A percentile compares a stretch with the other conserved stretches of the same genome.
Evolutionary conservation across 2,113 vertebrate species (phyloP).

Genomic region (cattle (Bos taurus)): DNA sequence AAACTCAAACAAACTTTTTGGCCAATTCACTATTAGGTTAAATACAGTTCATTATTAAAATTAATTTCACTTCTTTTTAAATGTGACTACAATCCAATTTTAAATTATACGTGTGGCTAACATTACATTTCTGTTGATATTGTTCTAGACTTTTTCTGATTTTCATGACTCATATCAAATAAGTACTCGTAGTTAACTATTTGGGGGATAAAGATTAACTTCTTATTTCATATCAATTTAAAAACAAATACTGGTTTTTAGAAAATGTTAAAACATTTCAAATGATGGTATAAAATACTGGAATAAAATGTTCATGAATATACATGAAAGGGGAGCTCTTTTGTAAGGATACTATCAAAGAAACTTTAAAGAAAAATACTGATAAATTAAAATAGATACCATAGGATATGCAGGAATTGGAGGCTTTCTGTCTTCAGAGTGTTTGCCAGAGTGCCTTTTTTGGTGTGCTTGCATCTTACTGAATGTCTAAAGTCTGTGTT

Average conservation of each 20-base stretch:
- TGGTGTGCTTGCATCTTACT: not conserved
- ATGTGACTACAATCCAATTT: not conserved
- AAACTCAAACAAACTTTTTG: not conserved
- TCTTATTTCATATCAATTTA: not conserved
- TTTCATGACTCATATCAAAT: not conserved
- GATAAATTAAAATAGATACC: not conserved
- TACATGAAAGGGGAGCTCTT: not conserved
- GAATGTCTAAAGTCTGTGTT: not conserved
- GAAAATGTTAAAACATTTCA: not conserved
- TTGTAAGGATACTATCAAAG: conserved; percentile 1
- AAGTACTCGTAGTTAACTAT: not conserved
- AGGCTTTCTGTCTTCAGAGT: not conserved
- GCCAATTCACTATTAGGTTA: not conserved
- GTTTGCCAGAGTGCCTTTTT: not conserved
- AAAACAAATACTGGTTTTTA: not conserved
- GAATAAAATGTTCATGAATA: not conserved
- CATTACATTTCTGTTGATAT: not conserved
- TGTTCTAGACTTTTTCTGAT: not conserved
- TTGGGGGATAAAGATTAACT: not conserved
- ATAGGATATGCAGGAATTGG: not conserved
- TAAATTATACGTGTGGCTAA: not conserved
- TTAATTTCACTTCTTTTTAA: not conserved
- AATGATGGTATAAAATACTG: not conserved
- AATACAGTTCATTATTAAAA: conserved; percentile 15
- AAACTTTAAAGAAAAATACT: not conserved